Evolutionary conservation across 2,113 vertebrate genomes (phyloP), one percentile per base, ranked within the genome.

Genomic region (Ceratotherium simum): DNA sequence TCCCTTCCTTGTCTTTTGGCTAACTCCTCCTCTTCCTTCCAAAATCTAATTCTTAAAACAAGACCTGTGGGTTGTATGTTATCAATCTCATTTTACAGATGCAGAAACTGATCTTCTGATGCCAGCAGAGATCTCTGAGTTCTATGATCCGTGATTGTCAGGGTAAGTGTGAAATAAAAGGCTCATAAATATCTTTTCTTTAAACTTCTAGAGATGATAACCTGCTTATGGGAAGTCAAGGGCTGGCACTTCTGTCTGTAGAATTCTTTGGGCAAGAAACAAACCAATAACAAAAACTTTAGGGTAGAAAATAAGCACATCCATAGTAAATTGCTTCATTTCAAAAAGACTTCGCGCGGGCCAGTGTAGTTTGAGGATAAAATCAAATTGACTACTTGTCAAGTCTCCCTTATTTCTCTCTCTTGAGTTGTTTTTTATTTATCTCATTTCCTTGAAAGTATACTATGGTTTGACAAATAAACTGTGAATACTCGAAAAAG

Each of bases 381-480:
- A 84, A 85, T 2, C 36, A 87, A 72, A 78, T 7, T 39, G 76
- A 86, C 42, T 78, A 62, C 76, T 62, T 91, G 54, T 87, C 48
- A 96, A 70, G 8, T 70, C 25, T 95, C 25, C 18, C 17, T 93
- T 76, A 36, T n/a, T 84, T 78, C 51, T 96, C 58, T 87, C 42
- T 83, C 54, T 36, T 80, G 75, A 20, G 10, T 75, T 82, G 3
- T 85, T 70, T 80, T 84, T 90, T 54, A 82, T 93, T 94, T 46
- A 62, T 92, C n/a, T 97, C 31, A 20, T 88, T 85, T 70, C 48
- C 13, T 39, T 51, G 60, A 82, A 88, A 85, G 18, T 64, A 48
- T 94, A 75, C 89, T 90, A 92, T 39, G 8, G 27, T 58, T 70
- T 83, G 51, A 86, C 27, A 84, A 54, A 90, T 58, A 89, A 84